Percentiles rank a stretch among this genome's conserved stretches.
Conservation (phyloP, 2,797 vertebrate species). For the Darevskia mixta region DNA sequence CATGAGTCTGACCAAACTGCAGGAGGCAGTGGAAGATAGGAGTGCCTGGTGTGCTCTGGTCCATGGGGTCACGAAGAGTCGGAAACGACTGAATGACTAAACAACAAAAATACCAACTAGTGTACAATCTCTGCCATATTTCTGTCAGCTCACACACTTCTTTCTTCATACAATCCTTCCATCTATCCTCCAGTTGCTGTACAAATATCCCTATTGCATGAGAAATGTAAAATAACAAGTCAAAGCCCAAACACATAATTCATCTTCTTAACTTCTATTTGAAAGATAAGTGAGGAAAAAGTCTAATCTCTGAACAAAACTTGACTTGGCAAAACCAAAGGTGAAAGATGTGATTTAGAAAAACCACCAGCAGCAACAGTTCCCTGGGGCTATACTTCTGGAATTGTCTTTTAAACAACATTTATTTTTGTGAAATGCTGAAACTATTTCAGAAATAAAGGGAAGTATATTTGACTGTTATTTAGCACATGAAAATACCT, state of each 20-base stretch:
- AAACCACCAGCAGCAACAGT: neutral
- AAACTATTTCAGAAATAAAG: neutral
- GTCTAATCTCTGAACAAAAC: constrained; percentile 17
- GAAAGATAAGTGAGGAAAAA: neutral
- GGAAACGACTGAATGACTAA: too few relatives aligned
- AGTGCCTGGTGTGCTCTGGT: too few relatives aligned
- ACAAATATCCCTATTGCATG: neutral
- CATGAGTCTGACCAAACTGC: too few relatives aligned
- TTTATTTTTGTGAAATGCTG: constrained; percentile 14
- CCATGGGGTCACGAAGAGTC: too few relatives aligned
- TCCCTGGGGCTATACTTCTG: constrained; percentile 1
- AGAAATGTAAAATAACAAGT: neutral
- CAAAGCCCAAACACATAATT: neutral
- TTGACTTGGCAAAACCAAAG: constrained; percentile 30
- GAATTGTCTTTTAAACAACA: constrained; percentile 35
- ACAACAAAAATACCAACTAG: too few relatives aligned
- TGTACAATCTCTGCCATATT: neutral
- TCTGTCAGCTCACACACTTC: neutral
- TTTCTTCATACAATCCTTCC: neutral
- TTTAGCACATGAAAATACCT: constrained; percentile 34
- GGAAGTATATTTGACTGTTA: constrained; percentile 26
- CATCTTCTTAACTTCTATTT: neutral
- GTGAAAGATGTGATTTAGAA: neutral
- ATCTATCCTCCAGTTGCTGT: neutral
- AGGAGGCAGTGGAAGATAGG: too few relatives aligned